Percentiles rank a stretch among this genome's conserved stretches.
phyloP scores from a whole-genome alignment of 2,888 invertebrate genomes.

The Tenthredo scrophulariae region DNA sequence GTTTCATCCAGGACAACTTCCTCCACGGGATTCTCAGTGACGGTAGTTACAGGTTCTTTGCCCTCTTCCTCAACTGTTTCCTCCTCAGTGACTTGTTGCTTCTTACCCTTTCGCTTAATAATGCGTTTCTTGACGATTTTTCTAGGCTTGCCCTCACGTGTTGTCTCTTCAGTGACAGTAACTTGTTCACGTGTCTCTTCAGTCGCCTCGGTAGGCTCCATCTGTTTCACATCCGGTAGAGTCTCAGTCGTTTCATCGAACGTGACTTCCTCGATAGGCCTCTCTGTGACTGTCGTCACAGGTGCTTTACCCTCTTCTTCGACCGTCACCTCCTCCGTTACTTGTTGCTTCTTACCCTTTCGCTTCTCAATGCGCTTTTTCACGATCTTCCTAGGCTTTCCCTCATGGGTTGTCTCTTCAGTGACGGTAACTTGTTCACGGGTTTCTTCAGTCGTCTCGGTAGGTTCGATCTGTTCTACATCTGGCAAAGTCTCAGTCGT shows the following conservation, averaged over 20 bases:
- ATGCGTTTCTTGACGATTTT: slow-evolving; percentile 69
- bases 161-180: slow-evolving; percentile 69
- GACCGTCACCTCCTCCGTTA: slow-evolving; percentile 78
- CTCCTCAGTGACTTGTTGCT: slow-evolving; percentile 63
- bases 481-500: neutral
- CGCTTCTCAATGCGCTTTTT: slow-evolving; percentile 75
- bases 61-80: too few relatives aligned
- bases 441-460: slow-evolving; percentile 65
- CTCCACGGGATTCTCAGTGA: too few relatives aligned
- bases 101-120: slow-evolving; percentile 63
- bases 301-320: slow-evolving; percentile 78
- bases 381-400: slow-evolving; percentile 73
- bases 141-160: slow-evolving; percentile 71
- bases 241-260: slow-evolving; percentile 29
- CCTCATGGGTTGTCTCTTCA: slow-evolving; percentile 71
- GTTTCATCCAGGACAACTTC: too few relatives aligned
- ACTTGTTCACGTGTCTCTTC: slow-evolving; percentile 74
- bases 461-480: slow-evolving; percentile 48
- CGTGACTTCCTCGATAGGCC: slow-evolving; percentile 61
- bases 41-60: slow-evolving; percentile 73
- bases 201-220: slow-evolving; percentile 55
- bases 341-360: slow-evolving; percentile 76
- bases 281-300: slow-evolving; percentile 69
- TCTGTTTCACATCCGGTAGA: neutral
- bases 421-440: slow-evolving; percentile 72